Base-by-base conservation (phyloP, 2,888 invertebrate genomes). In the Amphipoea lucens region DNA sequence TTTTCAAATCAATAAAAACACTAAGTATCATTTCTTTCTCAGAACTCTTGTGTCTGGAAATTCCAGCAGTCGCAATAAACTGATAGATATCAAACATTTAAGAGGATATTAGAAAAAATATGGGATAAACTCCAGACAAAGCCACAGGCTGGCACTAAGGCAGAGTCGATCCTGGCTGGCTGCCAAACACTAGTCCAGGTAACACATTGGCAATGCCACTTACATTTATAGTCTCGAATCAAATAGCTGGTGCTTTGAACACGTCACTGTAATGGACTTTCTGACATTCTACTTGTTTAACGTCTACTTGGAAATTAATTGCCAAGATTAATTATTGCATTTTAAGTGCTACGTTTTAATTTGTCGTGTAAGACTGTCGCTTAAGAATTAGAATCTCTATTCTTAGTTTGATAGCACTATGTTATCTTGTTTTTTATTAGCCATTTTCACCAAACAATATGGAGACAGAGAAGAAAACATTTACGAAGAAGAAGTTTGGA, bases 111-210 rank as follows among this genome's bases (percentile, higher is more conserved):
- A 84, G 78, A n/a, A 45, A 76, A 51, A 76, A 65, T 78, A 77
- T 86, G 73, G 84, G 88, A 86, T 89, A 89, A 89, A 80, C 75
- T 82, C 88, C 89, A 88, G 90, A 88, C 90, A 85, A 89, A 92
- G 76, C 88, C 91, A 74, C 88, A 89, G 85, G 81, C 71, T 40
- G 75, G 80, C 83, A 69, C 82, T 89, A 90, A 89, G 88, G 82
- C 79, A 83, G 83, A 89, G 83, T 88, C 87, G 84, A 86, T 89
- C 74, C 81, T 93, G 93, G 93, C 88, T 17, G 5, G 2, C 4
- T 68, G 91, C 93, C 93, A 92, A 85, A 84, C 84, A 81, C 81
- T 78, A 89, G 77, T 82, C 81, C 92, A 93, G 92, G 92, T 92
- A 92, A 87, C 89, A 86, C 65, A 78, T 80, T 74, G 83, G 84